phyloP scores from a whole-genome alignment of 2,888 invertebrate species.

The Harpalus rufipes region DNA sequence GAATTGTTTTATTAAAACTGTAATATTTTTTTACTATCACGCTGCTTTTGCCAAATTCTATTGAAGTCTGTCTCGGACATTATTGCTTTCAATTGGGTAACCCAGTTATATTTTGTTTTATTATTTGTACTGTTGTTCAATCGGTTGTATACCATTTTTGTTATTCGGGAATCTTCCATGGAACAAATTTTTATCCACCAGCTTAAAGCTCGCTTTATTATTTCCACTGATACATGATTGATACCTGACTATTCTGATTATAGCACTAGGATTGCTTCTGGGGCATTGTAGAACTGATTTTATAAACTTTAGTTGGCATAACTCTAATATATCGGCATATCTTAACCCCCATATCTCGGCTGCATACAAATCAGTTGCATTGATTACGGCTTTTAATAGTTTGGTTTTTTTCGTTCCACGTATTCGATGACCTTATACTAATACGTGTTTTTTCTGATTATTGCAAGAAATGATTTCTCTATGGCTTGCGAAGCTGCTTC shows the following conservation, averaged over 20 bases:
- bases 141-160: too few relatives aligned
- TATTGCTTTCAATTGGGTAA: not conserved
- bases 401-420: not conserved
- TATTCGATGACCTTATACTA: not conserved
- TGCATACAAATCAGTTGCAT: not conserved
- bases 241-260: conserved; percentile 2
- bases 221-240: not conserved
- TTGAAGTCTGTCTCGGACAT: not conserved
- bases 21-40: too few relatives aligned
- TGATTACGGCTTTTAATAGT: not conserved
- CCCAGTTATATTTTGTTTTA: too few relatives aligned
- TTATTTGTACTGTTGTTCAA: too few relatives aligned
- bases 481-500: not conserved
- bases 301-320: not conserved
- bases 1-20: too few relatives aligned
- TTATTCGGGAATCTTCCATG: too few relatives aligned
- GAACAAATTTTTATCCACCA: not conserved
- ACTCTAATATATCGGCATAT: not conserved
- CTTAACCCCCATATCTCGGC: not conserved
- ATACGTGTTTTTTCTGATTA: not conserved
- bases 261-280: not conserved
- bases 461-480: not conserved
- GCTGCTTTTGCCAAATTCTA: too few relatives aligned
- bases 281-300: not conserved
- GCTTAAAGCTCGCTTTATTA: not conserved